Evolutionary conservation across 2,797 vertebrate species (phyloP), one percentile per base, ranked within the genome.

Genomic region (Poeciliopsis gracilis): DNA sequence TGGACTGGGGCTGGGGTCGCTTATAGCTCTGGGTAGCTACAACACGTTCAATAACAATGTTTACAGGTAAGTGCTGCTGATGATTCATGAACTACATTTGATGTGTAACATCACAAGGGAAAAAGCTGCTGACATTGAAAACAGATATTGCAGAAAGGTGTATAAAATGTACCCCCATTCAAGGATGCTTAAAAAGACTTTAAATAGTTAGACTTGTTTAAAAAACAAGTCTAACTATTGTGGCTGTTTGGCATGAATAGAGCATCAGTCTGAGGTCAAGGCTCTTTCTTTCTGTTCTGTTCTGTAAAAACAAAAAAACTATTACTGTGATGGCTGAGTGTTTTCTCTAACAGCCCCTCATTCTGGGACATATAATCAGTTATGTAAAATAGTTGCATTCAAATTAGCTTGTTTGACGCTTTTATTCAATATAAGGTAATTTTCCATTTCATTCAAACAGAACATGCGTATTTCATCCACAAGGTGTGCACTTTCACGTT

Each of bases 21-120:
- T 99, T 86, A 99, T 99, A 86, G 98, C 98, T 78, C 97, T 99
- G n/a, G 98, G 98, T 83, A 99, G 98, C 94, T 99, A 99, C 92
- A 99, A 99, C 91, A 94, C 96, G 66, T 99, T 99, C 96, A 96
- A 98, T 93, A 99, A 99, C 89, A 99, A 99, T 77, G 97, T 99
- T 93, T 99, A 99, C 96, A 98, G 97, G 98, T 98, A 95, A 94
- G 91, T 83, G 41, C 30, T 51, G 78, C 55, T 55, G 55, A 51
- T 43, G 30, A 71, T n/a, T 80, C 28, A 67, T 55, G 28, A 79
- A 51, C 46, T 71, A 45, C 41, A 79, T 76, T 73, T 67, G 16
- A 77, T 79, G 43, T 80, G n/a, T 80, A 36, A 76, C 46, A 79
- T 1, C 74, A 20, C 38, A 4, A 78, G 41, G 33, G 57, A 67